These are phyloP conservation scores for Albula goreensis DNA, from an alignment of 2,113 vertebrate genomes.

Conservation along the genomic window DNA sequence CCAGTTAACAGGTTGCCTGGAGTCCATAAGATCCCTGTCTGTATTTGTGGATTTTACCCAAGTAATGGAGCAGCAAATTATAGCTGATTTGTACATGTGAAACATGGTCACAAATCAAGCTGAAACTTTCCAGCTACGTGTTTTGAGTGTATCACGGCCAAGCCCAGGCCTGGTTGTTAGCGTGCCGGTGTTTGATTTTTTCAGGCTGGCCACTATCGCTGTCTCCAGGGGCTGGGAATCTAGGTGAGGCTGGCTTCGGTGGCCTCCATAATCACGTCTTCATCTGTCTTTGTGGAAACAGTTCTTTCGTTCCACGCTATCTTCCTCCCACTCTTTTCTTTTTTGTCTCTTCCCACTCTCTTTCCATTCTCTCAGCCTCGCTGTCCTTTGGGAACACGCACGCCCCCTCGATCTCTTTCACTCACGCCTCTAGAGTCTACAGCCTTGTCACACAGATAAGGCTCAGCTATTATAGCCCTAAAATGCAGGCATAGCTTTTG, in stretches of 20 bases:
- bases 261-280: conserved; percentile 6
- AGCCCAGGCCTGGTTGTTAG: not conserved
- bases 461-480: too few relatives aligned
- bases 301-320: not conserved
- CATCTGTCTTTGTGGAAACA: conserved; percentile 1
- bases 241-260: not conserved
- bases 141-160: not conserved
- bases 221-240: not conserved
- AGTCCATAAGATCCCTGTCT: too few relatives aligned
- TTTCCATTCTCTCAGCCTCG: not conserved
- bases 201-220: not conserved
- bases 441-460: too few relatives aligned
- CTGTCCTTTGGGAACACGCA: not conserved
- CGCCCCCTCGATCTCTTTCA: not conserved
- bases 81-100: not conserved
- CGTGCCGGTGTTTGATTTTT: not conserved
- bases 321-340: conserved; percentile 8
- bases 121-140: not conserved
- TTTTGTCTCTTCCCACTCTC: conserved; percentile 4
- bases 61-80: not conserved
- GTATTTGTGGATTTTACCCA: not conserved
- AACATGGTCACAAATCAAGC: not conserved
- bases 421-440: not conserved
- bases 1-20: too few relatives aligned
- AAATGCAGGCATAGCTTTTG: too few relatives aligned